Conservation (phyloP, 2,888 invertebrate species). For the Nephrotoma guestfalica region DNA sequence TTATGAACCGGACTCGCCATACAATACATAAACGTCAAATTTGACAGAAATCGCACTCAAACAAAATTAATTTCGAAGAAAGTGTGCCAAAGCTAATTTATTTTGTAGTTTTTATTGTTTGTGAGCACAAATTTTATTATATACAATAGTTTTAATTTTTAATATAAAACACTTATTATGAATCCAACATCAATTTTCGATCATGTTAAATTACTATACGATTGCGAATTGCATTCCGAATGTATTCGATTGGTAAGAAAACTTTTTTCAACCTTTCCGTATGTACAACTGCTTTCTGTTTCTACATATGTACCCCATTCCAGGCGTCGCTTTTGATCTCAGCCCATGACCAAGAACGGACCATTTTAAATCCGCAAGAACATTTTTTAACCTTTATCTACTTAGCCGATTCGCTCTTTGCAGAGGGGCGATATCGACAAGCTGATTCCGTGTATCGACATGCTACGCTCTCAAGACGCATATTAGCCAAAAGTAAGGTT, state of each 20-base stretch:
- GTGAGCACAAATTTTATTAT: not conserved
- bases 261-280: not conserved
- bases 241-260: constrained; percentile 49
- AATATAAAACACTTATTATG: not conserved
- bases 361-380: constrained; percentile 33
- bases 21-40: not conserved
- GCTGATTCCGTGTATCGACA: constrained; percentile 52
- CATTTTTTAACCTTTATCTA: constrained; percentile 55
- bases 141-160: not conserved
- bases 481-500: constrained; percentile 22
- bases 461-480: constrained; percentile 36
- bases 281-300: not conserved
- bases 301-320: constrained; percentile 17
- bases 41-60: not conserved
- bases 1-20: no score
- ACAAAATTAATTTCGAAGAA: not conserved
- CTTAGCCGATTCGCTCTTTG: constrained; percentile 54
- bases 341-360: constrained; percentile 44
- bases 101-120: not conserved
- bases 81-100: not conserved
- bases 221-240: constrained; percentile 56
- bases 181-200: constrained; percentile 35
- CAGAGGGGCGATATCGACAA: constrained; percentile 47
- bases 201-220: constrained; percentile 52
- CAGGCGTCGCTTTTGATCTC: constrained; percentile 52